Base-by-base conservation (phyloP, 2,888 invertebrate species). In the Nomada fabriciana region DNA sequence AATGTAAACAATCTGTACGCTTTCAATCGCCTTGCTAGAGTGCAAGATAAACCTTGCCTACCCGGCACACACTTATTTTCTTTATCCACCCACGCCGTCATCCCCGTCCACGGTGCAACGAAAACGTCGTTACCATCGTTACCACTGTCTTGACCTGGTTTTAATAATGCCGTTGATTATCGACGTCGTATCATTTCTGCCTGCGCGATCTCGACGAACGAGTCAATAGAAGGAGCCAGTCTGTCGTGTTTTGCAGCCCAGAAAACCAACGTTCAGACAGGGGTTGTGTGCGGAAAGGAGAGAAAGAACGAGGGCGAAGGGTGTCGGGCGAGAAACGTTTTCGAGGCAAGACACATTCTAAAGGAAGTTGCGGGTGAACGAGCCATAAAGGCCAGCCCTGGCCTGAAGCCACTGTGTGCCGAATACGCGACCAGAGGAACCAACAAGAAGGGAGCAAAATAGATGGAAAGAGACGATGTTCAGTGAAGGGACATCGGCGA, bases 321-420 rank as follows among this genome's bases (percentile, higher is more conserved):
- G 36, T 36, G 36, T 36, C 36, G 36, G 36, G 7, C 5, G 68
- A 60, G 59, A 75, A 70, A 63, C 52, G 63, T 78, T 74, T 11
- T 59, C 70, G 23, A 50, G 61, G 72, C 47, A 77, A 79, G 83
- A 76, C 75, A 80, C 69, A 79, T 77, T 85, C 79, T 76, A 85
- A 86, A 80, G 76, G 50, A 79, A 80, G 83, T 64, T 65, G 60
- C 67, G 80, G 57, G 70, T 61, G 71, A 80, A 64, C 20, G 59
- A 69, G 76, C 55, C 76, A 25, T 80, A 87, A 70, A 87, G 75
- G 61, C 74, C 77, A 73, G 68, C 72, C 82, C 74, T 82, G 77
- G 80, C 86, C 76, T 25, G 73, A 69, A 83, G 87, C 79, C 61
- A 79, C 70, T 55, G 73, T 80, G 76, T 47, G 65, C 73, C 53